Base-by-base conservation (phyloP, 2,888 invertebrate genomes). In the Pharmacophagus antenor region DNA sequence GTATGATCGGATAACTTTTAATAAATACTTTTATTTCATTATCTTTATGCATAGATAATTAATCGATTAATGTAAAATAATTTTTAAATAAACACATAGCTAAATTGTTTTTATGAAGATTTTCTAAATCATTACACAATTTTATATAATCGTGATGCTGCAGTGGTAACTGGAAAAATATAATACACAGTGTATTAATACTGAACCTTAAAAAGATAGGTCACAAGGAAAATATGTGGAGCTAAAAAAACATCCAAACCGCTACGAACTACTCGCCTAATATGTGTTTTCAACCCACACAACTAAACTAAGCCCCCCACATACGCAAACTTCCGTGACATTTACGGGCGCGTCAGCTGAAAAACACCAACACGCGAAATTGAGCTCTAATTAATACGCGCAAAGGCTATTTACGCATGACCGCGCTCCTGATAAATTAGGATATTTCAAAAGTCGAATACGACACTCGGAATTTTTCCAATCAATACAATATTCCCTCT, bases 321-420 rank as follows among this genome's bases (percentile, higher is more conserved):
- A 73, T 73, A 70, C 64, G 63, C 58, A 58, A 69, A 66, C 58
- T 70, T 70, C 78, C 79, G 79, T 83, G 82, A 83, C 84, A 85
- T 84, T 84, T 82, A 82, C 81, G 82, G 82, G 82, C 80, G 79
- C 80, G 88, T 89, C 88, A 89, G 88, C 88, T 88, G 88, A 86
- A 88, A 83, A 76, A 69, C 63, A 56, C 46, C 23, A 15, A 1
- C 76, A 74, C 57, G 54, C 64, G 4, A 83, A 77, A 70, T 63
- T 67, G 20, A 63, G 65, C 77, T 70, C 65, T 84, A 75, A 20
- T 0, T 0, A 62, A 2, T 60, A 1, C 20, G 0, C 1, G 62
- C 70, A 85, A 70, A 76, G 77, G 61, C 56, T 64, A 71, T 64
- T 71, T 60, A 67, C 68, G 65, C 67, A 62, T 65, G 66, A 63